Evolutionary conservation across 2,797 vertebrate genomes (phyloP), one percentile per base, ranked within the genome.

Genomic region (Triplophysa bombifrons): DNA sequence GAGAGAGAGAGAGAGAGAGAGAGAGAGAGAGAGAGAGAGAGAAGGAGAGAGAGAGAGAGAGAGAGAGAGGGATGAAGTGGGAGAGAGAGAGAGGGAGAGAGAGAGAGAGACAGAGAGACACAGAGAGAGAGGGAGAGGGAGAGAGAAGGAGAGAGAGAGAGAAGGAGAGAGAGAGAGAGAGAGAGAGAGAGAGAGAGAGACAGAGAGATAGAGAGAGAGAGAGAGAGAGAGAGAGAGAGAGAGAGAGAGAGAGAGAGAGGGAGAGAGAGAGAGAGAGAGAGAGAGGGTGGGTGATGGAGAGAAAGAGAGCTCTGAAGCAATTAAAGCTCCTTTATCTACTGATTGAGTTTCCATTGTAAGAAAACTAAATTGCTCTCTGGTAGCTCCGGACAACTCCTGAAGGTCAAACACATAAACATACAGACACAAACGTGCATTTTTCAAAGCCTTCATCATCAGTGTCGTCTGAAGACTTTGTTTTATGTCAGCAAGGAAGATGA

Each of bases 321-420:
- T 85, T 66, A 76, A 70, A 72, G 78, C 61, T 75, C 70, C 17
- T 86, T 88, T 87, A 90, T 91, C 88, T 91, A 89, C 85, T 91
- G 92, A 93, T 92, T 93, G 91, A 91, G 88, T 94, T 94, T 93
- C 93, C 92, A 92, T 86, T 88, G 88, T 85, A 82, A 86, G 87
- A 88, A 91, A 91, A 88, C 82, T 75, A 88, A 92, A 91, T 91
- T 90, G 66, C 80, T 84, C 74, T 80, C 61, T 55, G 69, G 69
- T 9, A 41, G 72, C 44, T 38, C 50, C 50, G 72, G 72, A 53
- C 76, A 71, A 50, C 77, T 51, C 72, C 44, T 71, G 41, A 53
- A 64, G 34, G 72, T 65, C 68, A 64, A 46, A 16, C 12, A 50
- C 63, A 60, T 16, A 46, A 50, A 34, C 53, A 67, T 8, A 66